phyloP scores from a whole-genome alignment of 1,140 invertebrate species.

The Diploscapter pachys region DNA sequence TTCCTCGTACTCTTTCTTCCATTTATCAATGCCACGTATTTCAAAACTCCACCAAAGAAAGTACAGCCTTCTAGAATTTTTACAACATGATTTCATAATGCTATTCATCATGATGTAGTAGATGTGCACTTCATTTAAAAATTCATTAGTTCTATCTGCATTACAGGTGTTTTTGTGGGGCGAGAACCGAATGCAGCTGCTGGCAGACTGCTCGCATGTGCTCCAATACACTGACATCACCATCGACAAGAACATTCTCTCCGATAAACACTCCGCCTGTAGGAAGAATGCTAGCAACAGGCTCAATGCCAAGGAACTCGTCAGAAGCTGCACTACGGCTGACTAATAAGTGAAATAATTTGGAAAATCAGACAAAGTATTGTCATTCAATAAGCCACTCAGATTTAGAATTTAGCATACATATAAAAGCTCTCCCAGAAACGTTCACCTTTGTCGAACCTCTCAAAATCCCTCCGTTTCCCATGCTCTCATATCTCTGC shows the following conservation, averaged over 20 bases:
- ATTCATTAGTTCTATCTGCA: too few relatives aligned
- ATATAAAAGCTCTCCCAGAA: too few relatives aligned
- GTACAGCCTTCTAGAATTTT: too few relatives aligned
- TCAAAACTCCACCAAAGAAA: too few relatives aligned
- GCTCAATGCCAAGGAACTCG: conserved; percentile 16
- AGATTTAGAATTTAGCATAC: neutral
- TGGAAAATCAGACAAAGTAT: neutral
- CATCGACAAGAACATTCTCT: conserved; percentile 16
- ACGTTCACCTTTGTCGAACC: too few relatives aligned
- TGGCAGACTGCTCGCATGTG: conserved; percentile 9
- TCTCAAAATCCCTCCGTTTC: too few relatives aligned
- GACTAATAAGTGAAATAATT: conserved; percentile 14
- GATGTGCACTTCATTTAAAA: too few relatives aligned
- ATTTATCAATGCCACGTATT: too few relatives aligned
- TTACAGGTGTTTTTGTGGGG: conserved; percentile 22
- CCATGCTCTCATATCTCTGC: too few relatives aligned
- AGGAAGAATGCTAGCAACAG: conserved; percentile 7
- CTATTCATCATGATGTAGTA: too few relatives aligned
- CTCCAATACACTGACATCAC: conserved; percentile 18
- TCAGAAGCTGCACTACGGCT: conserved; percentile 30
- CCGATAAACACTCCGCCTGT: conserved; percentile 13
- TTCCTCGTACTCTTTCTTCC: too few relatives aligned
- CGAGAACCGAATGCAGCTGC: conserved; percentile 13
- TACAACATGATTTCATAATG: too few relatives aligned
- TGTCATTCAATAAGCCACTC: neutral